A percentile compares a stretch with the other conserved stretches of the same genome.
These are phyloP conservation scores for Drosophila atripex DNA, from an alignment of 2,888 invertebrate genomes.

Conservation along the genomic window DNA sequence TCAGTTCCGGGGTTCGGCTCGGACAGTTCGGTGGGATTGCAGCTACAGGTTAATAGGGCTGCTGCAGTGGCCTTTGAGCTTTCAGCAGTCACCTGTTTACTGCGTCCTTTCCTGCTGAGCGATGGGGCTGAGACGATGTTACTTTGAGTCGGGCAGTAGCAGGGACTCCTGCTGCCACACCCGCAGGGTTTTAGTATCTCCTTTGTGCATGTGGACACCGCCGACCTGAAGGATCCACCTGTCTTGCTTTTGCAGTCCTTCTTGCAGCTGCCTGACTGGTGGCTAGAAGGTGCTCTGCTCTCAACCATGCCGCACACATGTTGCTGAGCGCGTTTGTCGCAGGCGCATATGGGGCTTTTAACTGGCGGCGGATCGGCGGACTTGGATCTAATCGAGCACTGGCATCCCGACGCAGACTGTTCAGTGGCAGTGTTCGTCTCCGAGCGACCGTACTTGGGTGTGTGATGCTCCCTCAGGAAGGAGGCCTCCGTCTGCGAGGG, in stretches of 20 bases:
- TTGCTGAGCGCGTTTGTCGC: not conserved
- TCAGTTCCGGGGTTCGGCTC: not conserved
- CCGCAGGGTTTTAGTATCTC: constrained; percentile 1
- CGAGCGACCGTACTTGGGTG: not conserved
- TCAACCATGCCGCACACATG: not conserved
- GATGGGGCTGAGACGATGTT: constrained; percentile 1
- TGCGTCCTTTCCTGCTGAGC: not conserved
- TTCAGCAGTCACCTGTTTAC: not conserved
- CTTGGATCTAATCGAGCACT: not conserved
- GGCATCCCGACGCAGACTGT: not conserved
- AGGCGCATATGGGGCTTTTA: not conserved
- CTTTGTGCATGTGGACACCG: not conserved
- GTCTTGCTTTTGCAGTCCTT: not conserved
- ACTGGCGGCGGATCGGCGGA: constrained; percentile 19
- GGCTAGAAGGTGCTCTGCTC: not conserved
- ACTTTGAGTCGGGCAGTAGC: constrained; percentile 22
- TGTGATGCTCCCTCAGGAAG: constrained; percentile 20
- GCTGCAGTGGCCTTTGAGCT: not conserved
- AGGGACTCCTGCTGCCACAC: constrained; percentile 2
- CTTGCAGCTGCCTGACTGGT: not conserved
- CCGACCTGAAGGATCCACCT: not conserved
- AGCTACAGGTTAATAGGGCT: not conserved
- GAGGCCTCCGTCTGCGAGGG: constrained; percentile 42
- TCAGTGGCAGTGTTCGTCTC: not conserved
- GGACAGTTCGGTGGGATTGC: not conserved